Percentiles rank a stretch among this genome's conserved stretches.
These are phyloP conservation scores for Therioaphis trifolii DNA, from an alignment of 2,888 invertebrate species.

Conservation along the genomic window DNA sequence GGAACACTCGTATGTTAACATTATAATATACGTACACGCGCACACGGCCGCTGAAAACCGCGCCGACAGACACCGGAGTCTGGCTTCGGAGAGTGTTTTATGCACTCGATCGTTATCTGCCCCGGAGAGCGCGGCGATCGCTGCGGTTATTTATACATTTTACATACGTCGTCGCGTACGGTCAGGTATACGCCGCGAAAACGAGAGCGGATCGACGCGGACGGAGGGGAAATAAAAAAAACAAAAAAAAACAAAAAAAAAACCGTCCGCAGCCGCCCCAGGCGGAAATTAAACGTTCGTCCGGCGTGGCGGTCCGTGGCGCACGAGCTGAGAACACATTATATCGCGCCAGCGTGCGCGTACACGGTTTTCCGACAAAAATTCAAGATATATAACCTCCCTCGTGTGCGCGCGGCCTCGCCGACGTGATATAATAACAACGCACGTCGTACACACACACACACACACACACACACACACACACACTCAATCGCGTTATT, in stretches of 20 bases:
- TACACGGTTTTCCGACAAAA: too few species aligned
- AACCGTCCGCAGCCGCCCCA: not conserved
- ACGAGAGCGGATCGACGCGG: not conserved
- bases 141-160: too few species aligned
- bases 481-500: not conserved
- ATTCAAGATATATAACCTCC: too few species aligned
- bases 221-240: not conserved
- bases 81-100: not conserved
- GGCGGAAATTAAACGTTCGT: too few species aligned
- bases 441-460: not conserved
- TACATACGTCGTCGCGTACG: not conserved
- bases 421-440: not conserved
- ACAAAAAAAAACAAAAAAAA: not conserved
- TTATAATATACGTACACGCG: not conserved
- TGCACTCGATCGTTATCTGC: not conserved
- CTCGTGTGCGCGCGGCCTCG: too few species aligned
- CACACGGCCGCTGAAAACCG: not conserved
- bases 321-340: not conserved
- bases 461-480: not conserved
- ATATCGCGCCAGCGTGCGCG: not conserved
- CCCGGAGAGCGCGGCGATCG: not conserved
- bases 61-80: not conserved
- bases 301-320: too few species aligned
- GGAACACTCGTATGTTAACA: not conserved
- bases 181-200: not conserved